Conservation (phyloP, 2,113 vertebrate species). For the Crotalus viridis region DNA sequence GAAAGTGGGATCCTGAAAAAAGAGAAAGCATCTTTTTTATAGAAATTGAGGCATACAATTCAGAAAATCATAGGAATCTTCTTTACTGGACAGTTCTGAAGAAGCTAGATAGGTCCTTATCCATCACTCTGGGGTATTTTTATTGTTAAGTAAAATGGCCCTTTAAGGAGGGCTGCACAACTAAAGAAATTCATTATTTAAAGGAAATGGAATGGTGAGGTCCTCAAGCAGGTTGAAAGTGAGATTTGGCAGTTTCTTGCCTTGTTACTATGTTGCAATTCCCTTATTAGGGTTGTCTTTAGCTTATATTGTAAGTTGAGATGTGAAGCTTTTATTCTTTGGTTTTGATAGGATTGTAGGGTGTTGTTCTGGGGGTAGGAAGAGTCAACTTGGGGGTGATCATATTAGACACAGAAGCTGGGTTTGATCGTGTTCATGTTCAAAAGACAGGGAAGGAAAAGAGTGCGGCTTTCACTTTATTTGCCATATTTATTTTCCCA, state of each 20-base stretch:
- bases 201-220: background rate
- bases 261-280: background rate
- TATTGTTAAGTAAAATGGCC: background rate
- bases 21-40: background rate
- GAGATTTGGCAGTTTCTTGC: background rate
- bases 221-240: background rate
- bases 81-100: background rate
- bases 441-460: background rate
- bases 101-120: background rate
- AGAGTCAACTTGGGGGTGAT: background rate
- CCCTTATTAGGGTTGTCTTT: background rate
- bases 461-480: background rate
- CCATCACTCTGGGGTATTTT: background rate
- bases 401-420: background rate
- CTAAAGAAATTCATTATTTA: background rate
- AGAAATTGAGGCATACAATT: background rate
- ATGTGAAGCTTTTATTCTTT: background rate
- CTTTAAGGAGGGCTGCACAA: background rate
- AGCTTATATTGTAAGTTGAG: background rate
- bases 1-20: background rate
- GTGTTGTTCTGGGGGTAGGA: background rate
- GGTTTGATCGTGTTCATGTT: background rate
- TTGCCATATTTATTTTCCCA: background rate
- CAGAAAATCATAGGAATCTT: background rate
- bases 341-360: background rate